A percentile compares a stretch with the other conserved stretches of the same genome.
Conservation (phyloP, 2,888 invertebrate species). For the Phengaris alcon region DNA sequence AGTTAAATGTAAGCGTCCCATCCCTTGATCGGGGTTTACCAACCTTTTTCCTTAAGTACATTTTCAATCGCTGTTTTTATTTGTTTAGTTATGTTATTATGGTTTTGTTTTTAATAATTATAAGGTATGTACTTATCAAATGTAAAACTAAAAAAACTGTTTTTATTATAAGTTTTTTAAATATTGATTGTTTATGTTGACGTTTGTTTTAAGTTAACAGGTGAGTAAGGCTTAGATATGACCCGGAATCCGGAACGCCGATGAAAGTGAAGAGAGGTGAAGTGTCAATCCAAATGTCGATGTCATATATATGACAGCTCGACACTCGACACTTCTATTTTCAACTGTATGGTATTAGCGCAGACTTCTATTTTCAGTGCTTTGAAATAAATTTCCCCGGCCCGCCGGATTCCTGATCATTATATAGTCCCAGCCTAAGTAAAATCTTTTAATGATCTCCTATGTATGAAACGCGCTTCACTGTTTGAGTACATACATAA, state of each 20-base stretch:
- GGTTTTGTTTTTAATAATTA: background rate
- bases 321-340: too few species aligned
- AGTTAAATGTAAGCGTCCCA: background rate
- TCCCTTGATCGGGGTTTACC: background rate
- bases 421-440: background rate
- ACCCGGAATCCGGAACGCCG: too few species aligned
- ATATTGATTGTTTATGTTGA: background rate
- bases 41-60: background rate
- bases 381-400: too few species aligned
- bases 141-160: background rate
- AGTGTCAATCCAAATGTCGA: too few species aligned
- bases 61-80: background rate
- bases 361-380: too few species aligned
- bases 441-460: background rate
- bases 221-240: background rate
- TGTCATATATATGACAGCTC: too few species aligned
- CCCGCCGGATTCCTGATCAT: too few species aligned
- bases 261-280: too few species aligned
- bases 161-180: background rate
- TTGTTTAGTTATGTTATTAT: background rate
- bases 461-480: background rate
- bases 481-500: slow-evolving; percentile 36
- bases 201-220: background rate
- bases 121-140: background rate
- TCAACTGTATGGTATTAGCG: too few species aligned